Evolutionary conservation across 37 sponge, comb jelly and placozoan species (phyloP), one percentile per base, ranked within the genome.

Genomic region (Beroe ovata): DNA sequence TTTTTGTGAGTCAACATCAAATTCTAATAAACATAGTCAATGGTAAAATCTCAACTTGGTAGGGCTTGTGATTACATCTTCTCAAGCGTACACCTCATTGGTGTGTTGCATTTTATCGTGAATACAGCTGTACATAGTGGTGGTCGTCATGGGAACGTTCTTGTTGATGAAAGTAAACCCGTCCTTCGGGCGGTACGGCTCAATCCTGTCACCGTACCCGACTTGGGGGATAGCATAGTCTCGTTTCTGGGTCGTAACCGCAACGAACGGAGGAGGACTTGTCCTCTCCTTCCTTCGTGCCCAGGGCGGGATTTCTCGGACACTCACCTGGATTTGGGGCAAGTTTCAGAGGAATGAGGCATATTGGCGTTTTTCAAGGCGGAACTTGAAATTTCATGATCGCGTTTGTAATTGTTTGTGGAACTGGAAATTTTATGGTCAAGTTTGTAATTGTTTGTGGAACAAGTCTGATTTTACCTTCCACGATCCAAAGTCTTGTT

Each of bases 81-180:
- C 63, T 69, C 47, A 77, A 77, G 84, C 84, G 84, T 77, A 77
- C 11, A 77, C 84, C 20, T 77, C 84, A 4, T 77, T 77, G n/a
- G 84, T 77, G 8, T 23, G 42, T 23, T 77, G 84, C 21, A 42
- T 30, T 19, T 39, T 42, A 40, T 77, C 84, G 84, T 77, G 84
- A 23, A 77, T 77, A 20, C 38, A 33, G 54, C 54, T 77, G 47
- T 77, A 77, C 84, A 77, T 77, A 54, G 84, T 77, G 1, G 84
- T 77, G 36, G 33, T 77, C 1, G 8, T 77, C 84, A 77, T 77
- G 47, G 84, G 84, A 20, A 36, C 22, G 11, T 40, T 35, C 22
- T 36, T 39, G 84, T 42, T 36, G 47, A 40, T 77, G 28, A 77
- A 77, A 0, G 84, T 41, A 25, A 42, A 77, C n/a, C 84, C 84